Percentiles rank a stretch among this genome's conserved stretches.
Evolutionary conservation across 2,113 vertebrate genomes (phyloP).

Genomic region (Psophia crepitans): DNA sequence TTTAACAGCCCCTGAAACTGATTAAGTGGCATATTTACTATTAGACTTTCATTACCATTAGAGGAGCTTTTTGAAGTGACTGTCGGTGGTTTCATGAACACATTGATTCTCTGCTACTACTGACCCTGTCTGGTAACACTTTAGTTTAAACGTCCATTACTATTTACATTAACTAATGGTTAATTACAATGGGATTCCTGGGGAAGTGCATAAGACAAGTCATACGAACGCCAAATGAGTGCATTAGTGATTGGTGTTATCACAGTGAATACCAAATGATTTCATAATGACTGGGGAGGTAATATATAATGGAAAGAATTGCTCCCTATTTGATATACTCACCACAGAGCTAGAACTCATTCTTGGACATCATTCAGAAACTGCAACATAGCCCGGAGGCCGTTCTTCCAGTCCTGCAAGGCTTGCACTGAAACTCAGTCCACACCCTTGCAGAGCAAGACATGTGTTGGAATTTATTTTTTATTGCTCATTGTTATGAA

Average conservation of each 20-base stretch:
- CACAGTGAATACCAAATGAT: constrained; percentile 76
- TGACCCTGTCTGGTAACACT: constrained; percentile 62
- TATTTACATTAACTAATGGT: constrained; percentile 77
- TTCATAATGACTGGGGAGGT: constrained; percentile 74
- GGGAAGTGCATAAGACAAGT: constrained; percentile 71
- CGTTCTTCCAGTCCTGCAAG: constrained; percentile 25
- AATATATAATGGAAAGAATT: constrained; percentile 69
- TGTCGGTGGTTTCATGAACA: neutral
- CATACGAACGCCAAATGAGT: constrained; percentile 71
- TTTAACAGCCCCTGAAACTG: neutral
- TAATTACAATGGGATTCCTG: constrained; percentile 76
- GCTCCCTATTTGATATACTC: constrained; percentile 67
- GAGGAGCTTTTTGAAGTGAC: neutral
- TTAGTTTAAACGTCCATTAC: constrained; percentile 70
- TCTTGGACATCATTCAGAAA: constrained; percentile 66
- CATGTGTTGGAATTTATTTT: constrained; percentile 39
- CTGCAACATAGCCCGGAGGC: constrained; percentile 15
- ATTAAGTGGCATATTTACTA: constrained; percentile 20
- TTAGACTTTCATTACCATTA: neutral
- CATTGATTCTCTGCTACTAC: constrained; percentile 46
- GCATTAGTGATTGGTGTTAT: constrained; percentile 76
- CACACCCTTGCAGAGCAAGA: constrained; percentile 15
- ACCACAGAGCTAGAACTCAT: constrained; percentile 51
- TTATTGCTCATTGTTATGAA: constrained; percentile 58
- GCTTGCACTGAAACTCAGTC: neutral